These are phyloP conservation scores for Phyllostomus hastatus DNA, from an alignment of 2,113 vertebrate genomes.

Conservation along the genomic window DNA sequence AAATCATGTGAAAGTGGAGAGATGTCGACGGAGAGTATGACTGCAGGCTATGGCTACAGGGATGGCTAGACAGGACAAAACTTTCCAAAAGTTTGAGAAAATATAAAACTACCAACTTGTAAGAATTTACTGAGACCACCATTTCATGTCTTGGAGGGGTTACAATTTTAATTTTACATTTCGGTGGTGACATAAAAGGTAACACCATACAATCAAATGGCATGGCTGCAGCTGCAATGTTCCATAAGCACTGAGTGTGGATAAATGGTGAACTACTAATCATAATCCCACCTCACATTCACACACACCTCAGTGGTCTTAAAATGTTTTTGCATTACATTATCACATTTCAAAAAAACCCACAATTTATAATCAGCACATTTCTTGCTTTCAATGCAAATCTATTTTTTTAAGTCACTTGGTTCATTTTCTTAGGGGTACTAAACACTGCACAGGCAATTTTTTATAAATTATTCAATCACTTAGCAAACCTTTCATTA, in stretches of 20 bases:
- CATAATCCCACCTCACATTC: neutral
- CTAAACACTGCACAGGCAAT: conserved; percentile 27
- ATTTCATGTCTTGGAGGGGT: neutral
- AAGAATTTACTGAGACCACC: neutral
- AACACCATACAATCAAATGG: neutral
- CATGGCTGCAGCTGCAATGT: neutral
- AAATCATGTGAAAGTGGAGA: neutral
- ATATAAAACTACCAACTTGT: neutral
- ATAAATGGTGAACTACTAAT: neutral
- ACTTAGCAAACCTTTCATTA: conserved; percentile 29
- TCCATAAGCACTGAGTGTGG: neutral
- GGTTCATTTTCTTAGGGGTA: conserved; percentile 22
- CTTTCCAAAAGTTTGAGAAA: neutral
- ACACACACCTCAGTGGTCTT: neutral
- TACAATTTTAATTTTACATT: conserved; percentile 20
- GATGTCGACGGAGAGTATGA: neutral
- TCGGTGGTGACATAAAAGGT: neutral
- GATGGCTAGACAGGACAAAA: neutral
- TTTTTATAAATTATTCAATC: conserved; percentile 43
- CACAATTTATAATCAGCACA: conserved; percentile 47
- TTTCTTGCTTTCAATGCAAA: conserved; percentile 56
- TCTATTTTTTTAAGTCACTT: conserved; percentile 42
- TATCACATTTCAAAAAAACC: conserved; percentile 17
- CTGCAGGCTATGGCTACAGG: neutral
- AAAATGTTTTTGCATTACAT: conserved; percentile 44